Percentiles rank a stretch among this genome's conserved stretches.
These are phyloP conservation scores for Scaptomyza hsui DNA, from an alignment of 1,140 invertebrate genomes.

Conservation along the genomic window DNA sequence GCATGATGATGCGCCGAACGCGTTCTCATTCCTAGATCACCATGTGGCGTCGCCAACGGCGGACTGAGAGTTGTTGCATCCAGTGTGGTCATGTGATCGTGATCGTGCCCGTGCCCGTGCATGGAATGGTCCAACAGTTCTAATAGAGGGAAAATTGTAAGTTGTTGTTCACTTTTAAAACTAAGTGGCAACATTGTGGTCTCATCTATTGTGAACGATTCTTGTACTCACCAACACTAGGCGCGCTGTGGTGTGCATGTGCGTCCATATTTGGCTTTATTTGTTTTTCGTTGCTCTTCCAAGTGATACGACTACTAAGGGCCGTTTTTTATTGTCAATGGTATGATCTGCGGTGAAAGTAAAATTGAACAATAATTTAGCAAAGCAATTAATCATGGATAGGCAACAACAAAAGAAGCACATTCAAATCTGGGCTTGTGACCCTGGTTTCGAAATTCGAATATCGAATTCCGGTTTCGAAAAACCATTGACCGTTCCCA, in stretches of 20 bases:
- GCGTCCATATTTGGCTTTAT: constrained; percentile 57
- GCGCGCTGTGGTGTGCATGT: constrained; percentile 63
- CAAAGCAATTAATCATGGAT: neutral
- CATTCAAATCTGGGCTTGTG: constrained; percentile 6
- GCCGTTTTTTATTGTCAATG: neutral
- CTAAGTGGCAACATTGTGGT: neutral
- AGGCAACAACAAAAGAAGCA: neutral
- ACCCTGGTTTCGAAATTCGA: neutral
- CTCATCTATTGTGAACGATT: neutral
- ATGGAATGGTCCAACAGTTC: constrained; percentile 60
- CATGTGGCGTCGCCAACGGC: constrained; percentile 28
- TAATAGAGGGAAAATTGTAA: neutral
- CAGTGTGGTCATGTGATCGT: constrained; percentile 34
- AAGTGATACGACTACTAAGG: neutral
- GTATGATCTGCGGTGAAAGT: constrained; percentile 19
- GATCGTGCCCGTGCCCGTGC: constrained; percentile 61
- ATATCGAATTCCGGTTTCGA: too few relatives aligned
- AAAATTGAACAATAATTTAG: neutral
- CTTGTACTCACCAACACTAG: constrained; percentile 62
- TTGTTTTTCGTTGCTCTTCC: neutral
- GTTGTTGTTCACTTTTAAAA: neutral
- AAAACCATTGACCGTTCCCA: neutral
- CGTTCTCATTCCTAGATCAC: constrained; percentile 23
- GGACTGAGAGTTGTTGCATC: constrained; percentile 42
- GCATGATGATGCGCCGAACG: constrained; percentile 62